phyloP scores from a whole-genome alignment of 2,113 vertebrate species.

The Alethe diademata region DNA sequence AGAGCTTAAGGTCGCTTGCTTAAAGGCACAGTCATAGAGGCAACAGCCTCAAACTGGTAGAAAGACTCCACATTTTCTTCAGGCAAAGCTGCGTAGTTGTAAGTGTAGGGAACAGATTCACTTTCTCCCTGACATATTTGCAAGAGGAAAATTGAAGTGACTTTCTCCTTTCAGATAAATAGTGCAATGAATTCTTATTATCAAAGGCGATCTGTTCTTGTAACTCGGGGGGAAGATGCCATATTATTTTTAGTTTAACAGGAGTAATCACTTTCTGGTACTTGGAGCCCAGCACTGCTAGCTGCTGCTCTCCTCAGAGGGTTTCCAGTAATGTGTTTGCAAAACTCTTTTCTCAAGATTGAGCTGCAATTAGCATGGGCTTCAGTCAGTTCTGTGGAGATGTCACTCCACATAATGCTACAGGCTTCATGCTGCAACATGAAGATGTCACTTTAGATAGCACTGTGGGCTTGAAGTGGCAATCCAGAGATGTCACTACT shows the following conservation, averaged over 20 bases:
- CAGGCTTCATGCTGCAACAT: neutral
- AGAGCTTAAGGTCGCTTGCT: neutral
- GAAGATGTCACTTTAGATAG: conserved; percentile 44
- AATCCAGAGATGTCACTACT: conserved; percentile 32
- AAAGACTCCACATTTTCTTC: neutral
- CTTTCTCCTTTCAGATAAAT: neutral
- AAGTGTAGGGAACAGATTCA: neutral
- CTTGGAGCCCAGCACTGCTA: neutral
- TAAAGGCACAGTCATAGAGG: neutral
- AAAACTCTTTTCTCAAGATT: neutral
- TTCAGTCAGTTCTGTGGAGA: conserved; percentile 25
- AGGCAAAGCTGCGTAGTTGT: neutral
- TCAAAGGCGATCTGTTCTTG: neutral
- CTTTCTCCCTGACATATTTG: neutral
- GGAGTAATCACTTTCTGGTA: neutral
- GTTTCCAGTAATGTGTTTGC: neutral
- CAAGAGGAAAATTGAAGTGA: neutral
- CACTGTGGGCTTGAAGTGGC: conserved; percentile 6
- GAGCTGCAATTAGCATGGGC: conserved; percentile 14
- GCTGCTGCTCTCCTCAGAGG: neutral
- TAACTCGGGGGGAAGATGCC: neutral
- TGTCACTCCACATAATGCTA: neutral
- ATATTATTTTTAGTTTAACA: neutral
- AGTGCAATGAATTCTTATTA: neutral
- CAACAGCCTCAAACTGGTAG: neutral